Evolutionary conservation across 2,888 invertebrate species (phyloP).

Genomic region (Epirrhoe alternata): DNA sequence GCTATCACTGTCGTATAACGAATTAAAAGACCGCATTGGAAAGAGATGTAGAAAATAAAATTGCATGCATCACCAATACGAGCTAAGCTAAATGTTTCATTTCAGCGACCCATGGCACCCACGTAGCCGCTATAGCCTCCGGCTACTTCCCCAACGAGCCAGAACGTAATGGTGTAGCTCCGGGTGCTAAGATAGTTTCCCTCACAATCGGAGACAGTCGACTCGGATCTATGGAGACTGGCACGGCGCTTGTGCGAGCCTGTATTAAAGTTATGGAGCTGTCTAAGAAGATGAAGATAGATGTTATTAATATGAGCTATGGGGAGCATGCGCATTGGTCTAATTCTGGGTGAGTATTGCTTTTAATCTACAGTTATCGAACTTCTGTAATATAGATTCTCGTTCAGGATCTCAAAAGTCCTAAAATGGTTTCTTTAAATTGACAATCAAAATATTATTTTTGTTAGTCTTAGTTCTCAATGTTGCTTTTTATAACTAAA

Average conservation of each 20-base stretch:
- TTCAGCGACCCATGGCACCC: conserved; percentile 96
- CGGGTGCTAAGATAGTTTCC: conserved; percentile 97
- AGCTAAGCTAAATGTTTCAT: background rate
- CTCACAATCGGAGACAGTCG: conserved; percentile 97
- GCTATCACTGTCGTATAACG: too few relatives aligned
- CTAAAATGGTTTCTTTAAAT: too few relatives aligned
- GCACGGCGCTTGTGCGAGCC: conserved; percentile 95
- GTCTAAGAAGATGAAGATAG: conserved; percentile 86
- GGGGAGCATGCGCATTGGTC: conserved; percentile 98
- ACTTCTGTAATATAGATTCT: too few relatives aligned
- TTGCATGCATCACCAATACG: too few relatives aligned
- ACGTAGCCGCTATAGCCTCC: conserved; percentile 98
- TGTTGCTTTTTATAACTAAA: too few relatives aligned
- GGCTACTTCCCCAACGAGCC: conserved; percentile 94
- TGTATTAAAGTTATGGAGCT: conserved; percentile 94
- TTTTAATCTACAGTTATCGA: too few relatives aligned
- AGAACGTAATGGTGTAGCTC: conserved; percentile 97
- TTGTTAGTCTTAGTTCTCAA: too few relatives aligned
- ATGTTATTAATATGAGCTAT: conserved; percentile 99
- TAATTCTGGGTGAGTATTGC: conserved; percentile 90
- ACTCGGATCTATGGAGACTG: conserved; percentile 98
- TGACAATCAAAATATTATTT: too few relatives aligned
- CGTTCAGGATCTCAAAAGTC: too few relatives aligned
- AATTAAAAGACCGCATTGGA: too few relatives aligned
- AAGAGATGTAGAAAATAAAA: too few relatives aligned